Conservation (phyloP, 1,140 invertebrate genomes). For the Potamilus streckersoni region DNA sequence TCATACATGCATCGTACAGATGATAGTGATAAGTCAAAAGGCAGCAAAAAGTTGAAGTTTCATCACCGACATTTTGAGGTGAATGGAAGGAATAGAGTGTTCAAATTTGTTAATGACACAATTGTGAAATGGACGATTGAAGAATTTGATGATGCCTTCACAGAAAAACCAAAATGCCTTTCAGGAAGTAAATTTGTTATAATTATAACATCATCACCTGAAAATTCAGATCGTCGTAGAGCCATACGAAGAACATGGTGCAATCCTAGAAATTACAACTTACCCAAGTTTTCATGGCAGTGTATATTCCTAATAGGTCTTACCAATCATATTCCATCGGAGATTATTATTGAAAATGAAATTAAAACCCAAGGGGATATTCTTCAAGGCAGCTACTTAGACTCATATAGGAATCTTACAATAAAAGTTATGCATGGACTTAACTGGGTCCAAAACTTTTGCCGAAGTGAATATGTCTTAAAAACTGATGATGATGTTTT, state of each 20-base stretch:
- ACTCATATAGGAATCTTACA: constrained; percentile 57
- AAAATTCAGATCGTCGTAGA: constrained; percentile 40
- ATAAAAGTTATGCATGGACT: constrained; percentile 53
- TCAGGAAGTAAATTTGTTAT: constrained; percentile 39
- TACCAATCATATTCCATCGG: constrained; percentile 14
- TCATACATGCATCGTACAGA: constrained; percentile 22
- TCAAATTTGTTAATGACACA: constrained; percentile 8
- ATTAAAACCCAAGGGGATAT: constrained; percentile 38
- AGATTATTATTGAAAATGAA: constrained; percentile 32
- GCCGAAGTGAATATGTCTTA: constrained; percentile 38
- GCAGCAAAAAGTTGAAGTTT: constrained; percentile 20
- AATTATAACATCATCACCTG: constrained; percentile 49
- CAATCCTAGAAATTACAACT: constrained; percentile 23
- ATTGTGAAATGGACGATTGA: constrained; percentile 38
- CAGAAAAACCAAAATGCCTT: constrained; percentile 34
- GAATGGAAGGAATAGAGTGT: neutral
- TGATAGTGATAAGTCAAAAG: constrained; percentile 27
- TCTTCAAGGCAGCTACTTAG: constrained; percentile 49
- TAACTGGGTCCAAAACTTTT: constrained; percentile 37
- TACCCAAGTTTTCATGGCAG: constrained; percentile 34
- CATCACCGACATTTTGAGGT: constrained; percentile 10
- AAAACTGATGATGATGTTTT: constrained; percentile 61
- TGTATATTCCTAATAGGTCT: constrained; percentile 57
- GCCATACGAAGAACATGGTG: constrained; percentile 55
- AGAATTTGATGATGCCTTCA: constrained; percentile 16